phyloP scores from a whole-genome alignment of 2,888 invertebrate species.

The Gerosis bhagava region DNA sequence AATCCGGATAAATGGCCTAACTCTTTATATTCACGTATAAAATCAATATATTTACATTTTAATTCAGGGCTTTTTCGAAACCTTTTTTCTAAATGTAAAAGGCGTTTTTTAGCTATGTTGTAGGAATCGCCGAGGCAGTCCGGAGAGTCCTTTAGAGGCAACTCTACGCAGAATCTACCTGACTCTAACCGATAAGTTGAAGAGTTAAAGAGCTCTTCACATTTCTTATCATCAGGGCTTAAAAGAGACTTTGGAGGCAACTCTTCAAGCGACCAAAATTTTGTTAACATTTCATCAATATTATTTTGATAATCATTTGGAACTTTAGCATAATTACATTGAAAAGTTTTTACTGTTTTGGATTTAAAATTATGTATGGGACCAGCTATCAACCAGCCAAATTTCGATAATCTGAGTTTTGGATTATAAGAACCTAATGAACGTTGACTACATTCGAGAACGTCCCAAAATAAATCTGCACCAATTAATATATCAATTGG shows the following conservation, averaged over 20 bases:
- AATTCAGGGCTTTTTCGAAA: background rate
- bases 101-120: background rate
- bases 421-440: background rate
- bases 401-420: background rate
- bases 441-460: background rate
- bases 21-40: conserved; percentile 3
- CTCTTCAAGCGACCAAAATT: conserved; percentile 5
- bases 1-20: conserved; percentile 23
- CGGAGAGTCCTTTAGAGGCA: background rate
- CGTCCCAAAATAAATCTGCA: background rate
- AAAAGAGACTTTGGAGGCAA: background rate
- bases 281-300: background rate
- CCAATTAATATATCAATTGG: background rate
- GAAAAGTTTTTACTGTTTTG: too few species aligned
- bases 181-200: too few species aligned
- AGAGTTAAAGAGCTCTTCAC: too few species aligned
- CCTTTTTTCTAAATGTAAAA: background rate
- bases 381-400: background rate
- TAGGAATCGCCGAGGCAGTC: conserved; percentile 7
- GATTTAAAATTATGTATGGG: background rate
- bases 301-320: too few species aligned
- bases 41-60: background rate
- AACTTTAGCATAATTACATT: too few species aligned
- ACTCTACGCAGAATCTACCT: conserved; percentile 1
- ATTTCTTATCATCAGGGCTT: background rate